Evolutionary conservation across 35 echinoderm and acorn worm genomes (phyloP).

Genomic region (Holothuria glaberrima): DNA sequence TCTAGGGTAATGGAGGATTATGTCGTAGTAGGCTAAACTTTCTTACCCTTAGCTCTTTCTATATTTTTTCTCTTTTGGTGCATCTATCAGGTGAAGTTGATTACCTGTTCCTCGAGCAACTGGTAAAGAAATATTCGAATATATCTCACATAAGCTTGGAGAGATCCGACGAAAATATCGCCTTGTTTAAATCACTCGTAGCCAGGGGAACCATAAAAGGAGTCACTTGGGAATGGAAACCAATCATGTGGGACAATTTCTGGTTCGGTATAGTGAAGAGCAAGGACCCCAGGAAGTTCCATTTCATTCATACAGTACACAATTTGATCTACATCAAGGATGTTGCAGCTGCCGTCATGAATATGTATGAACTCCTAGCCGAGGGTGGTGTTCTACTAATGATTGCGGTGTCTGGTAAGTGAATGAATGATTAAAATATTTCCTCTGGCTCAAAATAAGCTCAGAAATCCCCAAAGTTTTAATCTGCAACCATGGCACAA

Average conservation of each 20-base stretch:
- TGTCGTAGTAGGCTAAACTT: no score
- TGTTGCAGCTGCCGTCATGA: conserved; percentile 22
- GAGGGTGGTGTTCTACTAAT: conserved; percentile 35
- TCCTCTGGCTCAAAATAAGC: no score
- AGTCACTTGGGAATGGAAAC: conserved; percentile 49
- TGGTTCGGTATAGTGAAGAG: neutral
- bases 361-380: conserved; percentile 38
- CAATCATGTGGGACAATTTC: conserved; percentile 32
- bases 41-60: neutral
- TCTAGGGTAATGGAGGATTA: no score
- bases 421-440: neutral
- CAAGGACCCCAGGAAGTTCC: conserved; percentile 11
- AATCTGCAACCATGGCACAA: no score
- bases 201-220: conserved; percentile 12
- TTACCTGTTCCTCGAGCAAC: conserved; percentile 35
- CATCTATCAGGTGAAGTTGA: conserved; percentile 48
- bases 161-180: conserved; percentile 5
- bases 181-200: conserved; percentile 31
- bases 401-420: conserved; percentile 39
- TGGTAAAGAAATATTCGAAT: conserved; percentile 23
- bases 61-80: neutral
- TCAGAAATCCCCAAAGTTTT: no score
- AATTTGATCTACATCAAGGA: conserved; percentile 25
- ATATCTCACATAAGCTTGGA: conserved; percentile 41
- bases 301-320: conserved; percentile 33